Percentiles rank a stretch among this genome's conserved stretches.
Conservation (phyloP, 2,113 vertebrate species). For the Macrotis lagotis region DNA sequence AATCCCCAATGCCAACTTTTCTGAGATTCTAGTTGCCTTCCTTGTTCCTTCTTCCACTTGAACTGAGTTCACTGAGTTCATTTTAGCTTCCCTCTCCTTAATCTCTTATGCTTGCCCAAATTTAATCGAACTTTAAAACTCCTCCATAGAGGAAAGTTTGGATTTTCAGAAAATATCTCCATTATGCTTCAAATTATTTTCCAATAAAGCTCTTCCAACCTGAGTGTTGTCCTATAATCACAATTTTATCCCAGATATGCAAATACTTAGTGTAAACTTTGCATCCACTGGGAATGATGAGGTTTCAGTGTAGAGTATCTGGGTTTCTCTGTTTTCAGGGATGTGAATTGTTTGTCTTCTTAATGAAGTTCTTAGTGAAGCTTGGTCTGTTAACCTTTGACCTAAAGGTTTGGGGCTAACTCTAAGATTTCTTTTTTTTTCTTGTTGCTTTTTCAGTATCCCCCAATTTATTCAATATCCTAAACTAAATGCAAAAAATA, state of each 20-base stretch:
- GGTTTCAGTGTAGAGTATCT: neutral
- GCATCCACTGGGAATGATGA: neutral
- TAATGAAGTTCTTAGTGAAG: neutral
- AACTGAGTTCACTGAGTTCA: neutral
- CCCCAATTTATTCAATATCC: neutral
- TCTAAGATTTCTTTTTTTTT: neutral
- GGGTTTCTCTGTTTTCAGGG: neutral
- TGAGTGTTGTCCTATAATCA: neutral
- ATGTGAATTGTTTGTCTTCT: neutral
- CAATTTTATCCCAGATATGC: neutral
- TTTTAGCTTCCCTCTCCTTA: neutral
- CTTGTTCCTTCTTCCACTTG: neutral
- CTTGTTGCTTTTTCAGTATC: neutral
- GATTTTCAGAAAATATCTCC: neutral
- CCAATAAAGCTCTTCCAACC: neutral
- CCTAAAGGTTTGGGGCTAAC: neutral
- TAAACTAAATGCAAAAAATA: conserved; percentile 26
- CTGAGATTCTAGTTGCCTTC: neutral
- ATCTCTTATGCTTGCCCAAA: neutral
- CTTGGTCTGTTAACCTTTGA: neutral
- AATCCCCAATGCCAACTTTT: neutral
- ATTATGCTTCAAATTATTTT: conserved; percentile 8
- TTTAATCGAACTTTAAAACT: neutral
- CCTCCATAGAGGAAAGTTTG: neutral
- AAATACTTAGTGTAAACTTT: neutral